Conservation (phyloP, 1,140 invertebrate species). For the Neodiprion pinetum region DNA sequence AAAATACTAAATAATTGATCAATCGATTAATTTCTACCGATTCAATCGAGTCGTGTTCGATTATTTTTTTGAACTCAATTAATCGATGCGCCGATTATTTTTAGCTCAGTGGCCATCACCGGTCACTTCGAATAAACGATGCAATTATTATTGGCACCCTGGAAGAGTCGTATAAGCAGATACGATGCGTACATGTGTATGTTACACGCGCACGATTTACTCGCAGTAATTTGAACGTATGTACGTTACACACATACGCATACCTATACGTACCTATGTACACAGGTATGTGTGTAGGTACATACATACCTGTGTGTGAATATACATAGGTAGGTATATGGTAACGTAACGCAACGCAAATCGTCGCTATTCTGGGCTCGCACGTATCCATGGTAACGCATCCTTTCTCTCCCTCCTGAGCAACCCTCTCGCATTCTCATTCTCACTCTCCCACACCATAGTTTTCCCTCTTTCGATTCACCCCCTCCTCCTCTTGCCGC, state of each 20-base stretch:
- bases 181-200: background rate
- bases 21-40: too few species aligned
- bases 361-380: constrained; percentile 45
- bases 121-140: constrained; percentile 8
- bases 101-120: too few species aligned
- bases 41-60: too few species aligned
- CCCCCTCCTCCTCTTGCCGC: background rate
- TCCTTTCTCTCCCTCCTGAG: constrained; percentile 17
- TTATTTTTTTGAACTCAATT: too few species aligned
- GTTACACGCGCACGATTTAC: too few species aligned
- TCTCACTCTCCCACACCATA: background rate
- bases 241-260: background rate
- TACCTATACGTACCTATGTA: too few species aligned
- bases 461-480: background rate
- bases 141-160: constrained; percentile 14
- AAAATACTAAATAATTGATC: too few species aligned
- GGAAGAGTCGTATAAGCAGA: background rate
- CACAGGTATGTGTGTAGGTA: background rate
- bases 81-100: too few species aligned
- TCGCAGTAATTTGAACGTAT: background rate
- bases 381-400: constrained; percentile 47
- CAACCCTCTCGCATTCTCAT: background rate
- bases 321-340: background rate
- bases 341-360: constrained; percentile 39
- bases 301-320: background rate